phyloP scores from a whole-genome alignment of 2,888 invertebrate species.

The Caenorhabditis sp. region DNA sequence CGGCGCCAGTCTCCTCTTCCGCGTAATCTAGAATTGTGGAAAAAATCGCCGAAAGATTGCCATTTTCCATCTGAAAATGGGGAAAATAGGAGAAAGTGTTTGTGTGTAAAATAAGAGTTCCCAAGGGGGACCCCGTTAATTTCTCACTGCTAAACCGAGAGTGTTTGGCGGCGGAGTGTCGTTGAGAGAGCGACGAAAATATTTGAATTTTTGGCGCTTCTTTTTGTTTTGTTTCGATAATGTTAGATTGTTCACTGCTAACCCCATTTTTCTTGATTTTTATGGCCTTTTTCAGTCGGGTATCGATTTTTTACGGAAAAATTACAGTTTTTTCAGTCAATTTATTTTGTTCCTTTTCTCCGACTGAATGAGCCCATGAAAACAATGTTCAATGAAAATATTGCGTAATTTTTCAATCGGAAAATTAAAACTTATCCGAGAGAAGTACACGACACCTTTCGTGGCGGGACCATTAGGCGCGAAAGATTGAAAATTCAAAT shows the following conservation, averaged over 20 bases:
- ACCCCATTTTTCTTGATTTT: neutral
- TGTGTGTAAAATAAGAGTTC: neutral
- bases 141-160: too few species aligned
- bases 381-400: too few species aligned
- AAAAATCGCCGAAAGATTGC: constrained; percentile 55
- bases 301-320: neutral
- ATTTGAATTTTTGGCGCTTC: neutral
- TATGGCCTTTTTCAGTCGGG: neutral
- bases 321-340: neutral
- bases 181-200: neutral
- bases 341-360: too few species aligned
- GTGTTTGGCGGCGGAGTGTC: neutral
- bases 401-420: too few species aligned
- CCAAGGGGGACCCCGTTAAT: neutral
- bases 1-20: constrained; percentile 45
- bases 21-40: constrained; percentile 58
- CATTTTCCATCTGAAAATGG: constrained; percentile 12
- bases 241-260: neutral
- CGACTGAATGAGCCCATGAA: too few species aligned
- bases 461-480: constrained; percentile 17
- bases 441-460: neutral
- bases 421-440: constrained; percentile 1
- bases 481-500: neutral
- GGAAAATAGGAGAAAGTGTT: neutral
- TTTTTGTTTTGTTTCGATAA: neutral